Base-by-base conservation (phyloP, 2,888 invertebrate species). In the Emmelina monodactyla region DNA sequence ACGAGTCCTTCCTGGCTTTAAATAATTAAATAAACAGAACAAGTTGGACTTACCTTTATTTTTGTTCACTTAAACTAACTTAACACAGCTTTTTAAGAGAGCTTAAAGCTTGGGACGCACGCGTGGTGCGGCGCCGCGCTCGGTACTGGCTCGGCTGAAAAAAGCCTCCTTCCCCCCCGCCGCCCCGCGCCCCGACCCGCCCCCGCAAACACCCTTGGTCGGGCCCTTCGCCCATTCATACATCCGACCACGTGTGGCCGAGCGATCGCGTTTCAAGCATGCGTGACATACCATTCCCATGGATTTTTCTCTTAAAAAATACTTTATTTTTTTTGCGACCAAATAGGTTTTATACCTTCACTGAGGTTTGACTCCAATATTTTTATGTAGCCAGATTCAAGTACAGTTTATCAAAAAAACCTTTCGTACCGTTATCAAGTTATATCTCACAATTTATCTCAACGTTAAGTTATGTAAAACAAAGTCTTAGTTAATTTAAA, bases 81-180 rank as follows among this genome's bases (percentile, higher is more conserved):
- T n/a, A 25, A 25, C 25, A n/a, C 11, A 9, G 11, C 25, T 25
- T 7, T n/a, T n/a, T 7, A 3, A 4, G 9, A 34, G 43, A 50
- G 44, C 47, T 49, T 44, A 22, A 30, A 44, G 45, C 42, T 43
- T 49, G 45, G 48, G 61, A 75, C 25, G 25, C 11, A 10, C 25
- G 25, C 4, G n/a, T 11, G 25, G 62, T 60, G 60, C 66, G 58
- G 44, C 55, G 44, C 49, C 57, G 49, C 48, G 52, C 58, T 68
- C 65, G 53, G 51, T 45, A 49, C 45, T 53, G 52, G 78, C 79
- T 79, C n/a, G 78, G 75, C 78, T 78, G 78, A 76, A 79, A 78
- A 78, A 79, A 76, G 76, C 72, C 76, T 76, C 58, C 45, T 43
- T 43, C 37, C 47, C 49, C 52, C 45, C 53, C 34, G 45, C 38